Conservation (phyloP, 1,140 invertebrate genomes). For the Glomeris maerens region DNA sequence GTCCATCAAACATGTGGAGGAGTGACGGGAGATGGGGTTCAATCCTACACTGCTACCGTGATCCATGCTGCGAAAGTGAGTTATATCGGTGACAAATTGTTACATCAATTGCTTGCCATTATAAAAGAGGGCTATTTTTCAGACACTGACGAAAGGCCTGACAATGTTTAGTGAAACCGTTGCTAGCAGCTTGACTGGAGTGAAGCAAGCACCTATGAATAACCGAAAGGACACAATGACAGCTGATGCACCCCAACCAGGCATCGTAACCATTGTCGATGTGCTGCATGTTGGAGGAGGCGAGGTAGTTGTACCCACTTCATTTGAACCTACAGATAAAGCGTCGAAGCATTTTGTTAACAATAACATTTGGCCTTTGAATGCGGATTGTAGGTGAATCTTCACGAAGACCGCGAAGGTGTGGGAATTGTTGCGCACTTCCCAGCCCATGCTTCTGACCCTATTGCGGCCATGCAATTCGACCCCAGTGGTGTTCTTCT, state of each 20-base stretch:
- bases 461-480: conserved; percentile 78
- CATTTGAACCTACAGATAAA: conserved; percentile 22
- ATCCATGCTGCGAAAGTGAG: conserved; percentile 80
- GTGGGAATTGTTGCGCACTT: conserved; percentile 83
- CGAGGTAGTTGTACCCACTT: too few relatives aligned
- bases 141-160: conserved; percentile 37
- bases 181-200: conserved; percentile 69
- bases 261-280: conserved; percentile 77
- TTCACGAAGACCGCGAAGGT: conserved; percentile 36
- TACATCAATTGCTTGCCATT: conserved; percentile 10
- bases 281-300: conserved; percentile 41
- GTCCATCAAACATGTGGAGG: conserved; percentile 74
- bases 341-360: background rate
- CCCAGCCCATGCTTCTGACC: conserved; percentile 71
- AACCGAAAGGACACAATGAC: conserved; percentile 20
- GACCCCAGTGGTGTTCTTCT: conserved; percentile 82
- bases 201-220: conserved; percentile 24
- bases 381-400: conserved; percentile 15
- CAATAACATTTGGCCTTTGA: background rate
- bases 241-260: conserved; percentile 40
- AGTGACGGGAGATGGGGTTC: conserved; percentile 46
- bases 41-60: conserved; percentile 88
- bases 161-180: conserved; percentile 82
- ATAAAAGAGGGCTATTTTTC: conserved; percentile 10
- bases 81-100: background rate